These are phyloP conservation scores for Porites australiensis DNA, from an alignment of 64 coral and sea anemone genomes.

Conservation along the genomic window DNA sequence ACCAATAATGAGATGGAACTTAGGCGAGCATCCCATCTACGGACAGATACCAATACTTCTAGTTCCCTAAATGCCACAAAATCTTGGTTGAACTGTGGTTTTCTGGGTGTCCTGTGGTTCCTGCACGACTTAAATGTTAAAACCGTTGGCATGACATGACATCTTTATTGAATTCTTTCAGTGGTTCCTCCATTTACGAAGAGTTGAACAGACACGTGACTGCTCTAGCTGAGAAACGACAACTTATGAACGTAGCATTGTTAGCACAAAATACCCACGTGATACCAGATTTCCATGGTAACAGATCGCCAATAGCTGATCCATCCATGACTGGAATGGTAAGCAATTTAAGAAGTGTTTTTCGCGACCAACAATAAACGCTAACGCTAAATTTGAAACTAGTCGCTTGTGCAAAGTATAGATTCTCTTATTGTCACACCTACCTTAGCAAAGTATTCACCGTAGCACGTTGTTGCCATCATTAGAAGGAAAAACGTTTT, in stretches of 20 bases:
- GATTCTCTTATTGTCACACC: no score
- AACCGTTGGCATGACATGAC: not conserved
- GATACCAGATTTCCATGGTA: slow-evolving; percentile 98
- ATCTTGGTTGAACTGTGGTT: no score
- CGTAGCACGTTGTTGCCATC: no score
- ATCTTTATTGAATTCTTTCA: not conserved
- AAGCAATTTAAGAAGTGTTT: slow-evolving; percentile 11
- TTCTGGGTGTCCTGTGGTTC: no score
- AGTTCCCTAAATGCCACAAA: no score
- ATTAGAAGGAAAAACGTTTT: no score
- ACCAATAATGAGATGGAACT: no score
- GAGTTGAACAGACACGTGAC: slow-evolving; percentile 53
- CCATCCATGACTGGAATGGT: slow-evolving; percentile 94
- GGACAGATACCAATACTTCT: no score
- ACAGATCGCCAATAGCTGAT: slow-evolving; percentile 93
- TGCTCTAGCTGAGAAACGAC: slow-evolving; percentile 8
- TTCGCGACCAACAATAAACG: not conserved
- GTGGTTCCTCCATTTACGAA: slow-evolving; percentile 70
- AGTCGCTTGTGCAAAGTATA: no score
- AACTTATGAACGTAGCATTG: slow-evolving; percentile 58
- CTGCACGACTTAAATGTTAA: not conserved
- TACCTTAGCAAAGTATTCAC: no score
- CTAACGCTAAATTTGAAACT: no score
- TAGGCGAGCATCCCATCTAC: no score
- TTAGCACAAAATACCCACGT: slow-evolving; percentile 82